phyloP scores from a whole-genome alignment of 2,797 vertebrate genomes.

The Glyptemys insculpta region DNA sequence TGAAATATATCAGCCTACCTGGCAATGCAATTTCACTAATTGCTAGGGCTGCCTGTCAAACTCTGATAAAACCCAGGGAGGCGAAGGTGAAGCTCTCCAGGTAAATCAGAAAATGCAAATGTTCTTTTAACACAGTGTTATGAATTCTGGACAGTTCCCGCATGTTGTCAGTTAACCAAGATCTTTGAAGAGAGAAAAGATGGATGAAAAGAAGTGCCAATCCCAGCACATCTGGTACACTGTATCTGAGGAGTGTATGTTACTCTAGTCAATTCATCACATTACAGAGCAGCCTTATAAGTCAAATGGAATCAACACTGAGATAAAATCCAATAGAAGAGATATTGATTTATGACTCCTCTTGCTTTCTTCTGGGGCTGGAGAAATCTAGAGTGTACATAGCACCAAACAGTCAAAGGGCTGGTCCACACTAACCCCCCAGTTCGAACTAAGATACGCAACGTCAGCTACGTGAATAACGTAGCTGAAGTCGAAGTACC shows the following conservation, averaged over 20 bases:
- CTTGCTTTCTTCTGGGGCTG: not conserved
- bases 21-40: not conserved
- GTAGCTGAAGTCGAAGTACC: too few species aligned
- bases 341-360: not conserved
- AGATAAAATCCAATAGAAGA: not conserved
- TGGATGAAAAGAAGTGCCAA: constrained; percentile 28
- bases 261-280: not conserved
- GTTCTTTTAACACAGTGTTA: not conserved
- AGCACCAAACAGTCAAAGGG: not conserved
- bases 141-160: not conserved
- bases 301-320: not conserved
- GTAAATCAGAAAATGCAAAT: constrained; percentile 6
- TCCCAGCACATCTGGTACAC: not conserved
- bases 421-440: too few species aligned
- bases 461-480: too few species aligned
- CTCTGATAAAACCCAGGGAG: not conserved
- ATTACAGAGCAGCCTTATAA: constrained; percentile 19
- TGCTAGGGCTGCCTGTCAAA: not conserved
- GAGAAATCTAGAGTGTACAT: not conserved
- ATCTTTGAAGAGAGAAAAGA: constrained; percentile 7
- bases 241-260: constrained; percentile 1
- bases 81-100: not conserved
- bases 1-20: not conserved
- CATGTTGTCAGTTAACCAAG: not conserved
- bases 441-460: too few species aligned